phyloP scores from a whole-genome alignment of 2,797 vertebrate species.

The Pogonophryne albipinna region DNA sequence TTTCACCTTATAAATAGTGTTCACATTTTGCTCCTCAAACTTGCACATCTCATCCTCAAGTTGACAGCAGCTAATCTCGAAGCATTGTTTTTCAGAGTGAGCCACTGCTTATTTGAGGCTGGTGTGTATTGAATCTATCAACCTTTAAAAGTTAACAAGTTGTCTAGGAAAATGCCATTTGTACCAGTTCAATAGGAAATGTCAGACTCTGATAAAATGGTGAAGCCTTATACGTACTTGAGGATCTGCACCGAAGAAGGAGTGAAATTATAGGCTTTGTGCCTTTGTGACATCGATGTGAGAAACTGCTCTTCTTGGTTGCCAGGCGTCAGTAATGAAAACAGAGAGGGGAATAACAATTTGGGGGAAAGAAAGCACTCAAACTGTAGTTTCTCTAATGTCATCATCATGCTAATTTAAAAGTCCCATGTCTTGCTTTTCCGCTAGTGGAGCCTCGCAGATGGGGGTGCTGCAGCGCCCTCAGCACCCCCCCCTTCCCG shows the following conservation, averaged over 20 bases:
- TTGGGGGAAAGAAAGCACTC: background rate
- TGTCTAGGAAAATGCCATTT: conserved; percentile 91
- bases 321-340: conserved; percentile 32
- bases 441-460: too few relatives aligned
- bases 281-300: conserved; percentile 56
- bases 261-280: conserved; percentile 57
- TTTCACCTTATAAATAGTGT: conserved; percentile 70
- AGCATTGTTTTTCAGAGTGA: conserved; percentile 84
- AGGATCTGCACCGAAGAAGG: conserved; percentile 56
- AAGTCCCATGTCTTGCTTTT: background rate
- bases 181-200: conserved; percentile 89
- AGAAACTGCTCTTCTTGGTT: conserved; percentile 44
- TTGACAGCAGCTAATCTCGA: conserved; percentile 86
- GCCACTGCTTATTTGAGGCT: conserved; percentile 81
- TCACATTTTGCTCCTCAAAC: conserved; percentile 73
- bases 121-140: conserved; percentile 85
- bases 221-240: conserved; percentile 75
- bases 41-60: conserved; percentile 76
- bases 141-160: conserved; percentile 93
- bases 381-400: conserved; percentile 40
- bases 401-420: conserved; percentile 50
- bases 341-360: conserved; percentile 13
- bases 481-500: too few relatives aligned
- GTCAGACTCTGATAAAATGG: conserved; percentile 85
- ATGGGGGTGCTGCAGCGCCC: too few relatives aligned